phyloP scores from a whole-genome alignment of 2,888 invertebrate species.

The Argyresthia albistria region DNA sequence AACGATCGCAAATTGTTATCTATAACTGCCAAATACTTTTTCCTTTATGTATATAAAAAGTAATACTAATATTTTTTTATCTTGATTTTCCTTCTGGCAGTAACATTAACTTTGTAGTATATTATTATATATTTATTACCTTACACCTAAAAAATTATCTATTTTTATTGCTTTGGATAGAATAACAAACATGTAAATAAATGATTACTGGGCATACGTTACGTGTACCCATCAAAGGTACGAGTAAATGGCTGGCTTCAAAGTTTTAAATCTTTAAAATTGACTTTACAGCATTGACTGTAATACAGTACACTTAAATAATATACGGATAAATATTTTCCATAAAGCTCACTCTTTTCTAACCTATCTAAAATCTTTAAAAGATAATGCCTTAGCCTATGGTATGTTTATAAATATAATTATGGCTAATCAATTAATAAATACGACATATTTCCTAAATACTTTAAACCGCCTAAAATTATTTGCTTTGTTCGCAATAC shows the following conservation, averaged over 20 bases:
- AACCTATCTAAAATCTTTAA: conserved; percentile 64
- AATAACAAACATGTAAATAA: conserved; percentile 43
- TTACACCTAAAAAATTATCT: conserved; percentile 46
- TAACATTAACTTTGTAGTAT: conserved; percentile 47
- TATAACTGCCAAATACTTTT: conserved; percentile 48
- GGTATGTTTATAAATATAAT: conserved; percentile 72
- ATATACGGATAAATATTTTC: conserved; percentile 48
- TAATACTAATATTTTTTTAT: conserved; percentile 32
- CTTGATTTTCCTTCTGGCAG: conserved; percentile 44
- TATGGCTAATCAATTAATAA: conserved; percentile 50
- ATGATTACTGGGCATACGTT: conserved; percentile 31
- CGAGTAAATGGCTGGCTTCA: conserved; percentile 54
- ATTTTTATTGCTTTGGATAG: conserved; percentile 63
- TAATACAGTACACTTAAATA: conserved; percentile 37
- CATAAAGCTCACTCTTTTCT: conserved; percentile 68
- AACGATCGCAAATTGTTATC: conserved; percentile 29
- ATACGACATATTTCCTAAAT: conserved; percentile 19
- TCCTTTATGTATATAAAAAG: conserved; percentile 20
- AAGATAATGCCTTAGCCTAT: conserved; percentile 69
- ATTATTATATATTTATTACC: conserved; percentile 23
- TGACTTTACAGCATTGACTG: conserved; percentile 42
- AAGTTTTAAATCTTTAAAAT: conserved; percentile 43
- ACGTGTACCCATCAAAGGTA: conserved; percentile 41
- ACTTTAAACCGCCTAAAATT: conserved; percentile 49
- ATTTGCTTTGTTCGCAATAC: conserved; percentile 35